Evolutionary conservation across 2,888 invertebrate genomes (phyloP), one percentile per base, ranked within the genome.

Genomic region (Drosophila lacicola): DNA sequence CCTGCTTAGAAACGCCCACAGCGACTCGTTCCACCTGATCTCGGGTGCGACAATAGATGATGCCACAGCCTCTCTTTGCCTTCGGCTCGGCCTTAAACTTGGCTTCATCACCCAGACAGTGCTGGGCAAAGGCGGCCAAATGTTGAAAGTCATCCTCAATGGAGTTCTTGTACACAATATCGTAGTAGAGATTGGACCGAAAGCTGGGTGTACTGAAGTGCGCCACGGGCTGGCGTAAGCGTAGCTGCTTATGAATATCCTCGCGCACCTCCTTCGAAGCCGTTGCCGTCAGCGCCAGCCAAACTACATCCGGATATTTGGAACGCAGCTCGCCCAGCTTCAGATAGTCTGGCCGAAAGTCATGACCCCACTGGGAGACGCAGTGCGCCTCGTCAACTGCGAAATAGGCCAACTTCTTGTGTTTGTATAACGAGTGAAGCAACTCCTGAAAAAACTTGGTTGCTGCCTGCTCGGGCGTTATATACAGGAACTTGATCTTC

Each of bases 321-420:
- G 91, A 88, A 58, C 96, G 93, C 45, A 97, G 92, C 10, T 92
- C 90, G 1, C 98, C 98, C 25, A 99, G 93, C 92, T 97, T 97
- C 21, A 99, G 93, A 92, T 99, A 99, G 92, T 98, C 98, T 0
- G 98, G 98, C 8, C 98, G 94, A 92, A 99, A 99, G 92, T 99
- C 99, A 93, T 99, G 99, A 0, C 99, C 99, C 99, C 99, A 99
- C 88, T 99, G 97, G 86, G 98, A 98, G 0, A 99, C 98, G 93
- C 98, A 98, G 93, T 98, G 98, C 2, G 98, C 98, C 93, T 99
- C 99, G 93, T 99, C 99, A 11, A 99, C 96, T 21, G 98, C 96
- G 83, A 99, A 95, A 92, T 97, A 98, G 0, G 96, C 96, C 4
- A 99, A 93, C 90, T 97, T 95, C 60, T 96, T 95, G 87, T 95